These are phyloP conservation scores for Apomyelois bistriatella DNA, from an alignment of 2,888 invertebrate genomes.

Conservation along the genomic window DNA sequence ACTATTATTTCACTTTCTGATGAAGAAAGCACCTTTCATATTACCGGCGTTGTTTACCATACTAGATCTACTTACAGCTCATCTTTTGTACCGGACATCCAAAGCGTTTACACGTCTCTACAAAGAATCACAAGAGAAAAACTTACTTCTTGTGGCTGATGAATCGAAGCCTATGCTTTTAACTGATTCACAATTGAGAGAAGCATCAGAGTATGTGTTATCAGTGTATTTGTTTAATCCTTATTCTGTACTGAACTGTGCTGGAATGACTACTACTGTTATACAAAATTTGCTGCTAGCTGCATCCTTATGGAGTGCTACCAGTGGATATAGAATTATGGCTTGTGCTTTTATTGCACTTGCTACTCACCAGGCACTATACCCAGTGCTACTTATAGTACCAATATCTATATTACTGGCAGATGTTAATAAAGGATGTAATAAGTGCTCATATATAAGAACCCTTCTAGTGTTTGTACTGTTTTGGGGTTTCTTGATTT, in stretches of 20 bases:
- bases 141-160: constrained; percentile 75
- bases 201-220: constrained; percentile 85
- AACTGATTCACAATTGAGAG: constrained; percentile 76
- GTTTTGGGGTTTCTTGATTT: constrained; percentile 78
- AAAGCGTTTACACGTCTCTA: constrained; percentile 82
- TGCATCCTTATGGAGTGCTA: constrained; percentile 84
- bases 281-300: constrained; percentile 92
- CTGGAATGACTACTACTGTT: constrained; percentile 93
- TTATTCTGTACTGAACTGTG: constrained; percentile 91
- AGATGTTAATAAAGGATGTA: constrained; percentile 72
- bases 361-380: constrained; percentile 89
- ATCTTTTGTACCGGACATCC: constrained; percentile 85
- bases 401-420: constrained; percentile 87
- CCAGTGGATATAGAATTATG: constrained; percentile 81
- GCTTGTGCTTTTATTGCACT: constrained; percentile 86
- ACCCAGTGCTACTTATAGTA: constrained; percentile 90
- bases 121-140: constrained; percentile 73
- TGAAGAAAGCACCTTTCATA: constrained; percentile 72
- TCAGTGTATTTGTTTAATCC: constrained; percentile 94
- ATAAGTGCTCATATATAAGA: constrained; percentile 67
- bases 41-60: constrained; percentile 84
- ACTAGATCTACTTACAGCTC: constrained; percentile 88
- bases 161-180: constrained; percentile 79
- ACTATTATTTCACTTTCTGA: constrained; percentile 81
- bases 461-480: constrained; percentile 75